These are phyloP conservation scores for Corella eumyota DNA, from an alignment of 23 tunicate species.

Conservation along the genomic window DNA sequence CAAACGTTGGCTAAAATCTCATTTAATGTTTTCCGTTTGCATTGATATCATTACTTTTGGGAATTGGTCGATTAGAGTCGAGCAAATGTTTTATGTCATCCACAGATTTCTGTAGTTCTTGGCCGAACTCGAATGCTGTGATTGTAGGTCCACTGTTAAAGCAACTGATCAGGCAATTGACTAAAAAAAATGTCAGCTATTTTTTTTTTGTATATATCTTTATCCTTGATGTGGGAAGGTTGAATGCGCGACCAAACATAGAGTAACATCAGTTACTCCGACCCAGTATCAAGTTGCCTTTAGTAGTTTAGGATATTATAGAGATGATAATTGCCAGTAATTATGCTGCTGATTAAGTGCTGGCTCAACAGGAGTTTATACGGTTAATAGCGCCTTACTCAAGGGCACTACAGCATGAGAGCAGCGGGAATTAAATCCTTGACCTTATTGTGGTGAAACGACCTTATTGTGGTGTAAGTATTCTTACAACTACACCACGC, in stretches of 20 bases:
- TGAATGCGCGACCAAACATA: background rate
- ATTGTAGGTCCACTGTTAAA: constrained; percentile 53
- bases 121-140: constrained; percentile 33
- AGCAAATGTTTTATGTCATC: constrained; percentile 53
- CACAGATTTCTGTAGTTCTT: constrained; percentile 37
- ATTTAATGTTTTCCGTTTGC: no score
- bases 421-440: no score
- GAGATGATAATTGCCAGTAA: background rate
- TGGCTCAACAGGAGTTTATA: no score
- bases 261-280: background rate
- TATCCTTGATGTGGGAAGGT: background rate
- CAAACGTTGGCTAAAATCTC: no score
- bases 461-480: no score
- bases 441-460: no score
- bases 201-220: background rate
- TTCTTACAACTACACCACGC: no score
- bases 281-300: background rate
- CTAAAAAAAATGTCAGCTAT: constrained; percentile 23
- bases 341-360: no score
- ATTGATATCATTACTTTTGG: no score
- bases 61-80: no score
- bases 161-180: constrained; percentile 46
- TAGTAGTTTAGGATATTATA: background rate
- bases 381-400: no score
- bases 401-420: no score